phyloP scores from a whole-genome alignment of 2,113 vertebrate genomes.

The Puma concolor region DNA sequence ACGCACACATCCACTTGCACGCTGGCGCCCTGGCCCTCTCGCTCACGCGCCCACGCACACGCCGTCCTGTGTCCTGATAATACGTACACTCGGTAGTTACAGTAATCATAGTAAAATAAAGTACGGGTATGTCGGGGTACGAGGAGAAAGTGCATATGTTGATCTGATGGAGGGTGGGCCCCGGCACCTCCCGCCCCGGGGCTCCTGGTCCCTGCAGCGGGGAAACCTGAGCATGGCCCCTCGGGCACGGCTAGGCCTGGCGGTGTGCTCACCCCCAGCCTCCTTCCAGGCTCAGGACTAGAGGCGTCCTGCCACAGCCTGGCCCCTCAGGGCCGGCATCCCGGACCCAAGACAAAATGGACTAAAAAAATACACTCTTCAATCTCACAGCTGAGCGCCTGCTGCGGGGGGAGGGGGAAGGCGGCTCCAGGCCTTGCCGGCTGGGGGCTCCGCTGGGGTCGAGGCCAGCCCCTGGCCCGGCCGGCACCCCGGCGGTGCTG shows the following conservation, averaged over 20 bases:
- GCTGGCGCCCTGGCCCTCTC: neutral
- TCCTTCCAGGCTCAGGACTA: neutral
- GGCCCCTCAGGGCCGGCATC: neutral
- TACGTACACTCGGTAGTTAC: neutral
- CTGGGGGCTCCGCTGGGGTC: neutral
- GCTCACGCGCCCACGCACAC: neutral
- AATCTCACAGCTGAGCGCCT: constrained; percentile 51
- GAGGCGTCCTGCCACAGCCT: neutral
- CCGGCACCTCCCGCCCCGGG: neutral
- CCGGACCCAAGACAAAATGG: constrained; percentile 78
- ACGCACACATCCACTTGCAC: neutral
- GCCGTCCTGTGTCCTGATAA: neutral
- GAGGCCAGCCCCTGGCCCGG: neutral
- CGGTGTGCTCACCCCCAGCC: neutral
- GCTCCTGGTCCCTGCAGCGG: neutral
- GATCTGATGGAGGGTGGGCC: neutral
- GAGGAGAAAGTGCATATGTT: constrained; percentile 74
- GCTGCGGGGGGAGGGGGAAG: neutral
- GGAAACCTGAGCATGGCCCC: neutral
- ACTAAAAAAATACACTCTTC: constrained; percentile 89
- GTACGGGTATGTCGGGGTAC: constrained; percentile 32
- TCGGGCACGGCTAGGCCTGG: neutral
- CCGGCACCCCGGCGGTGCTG: neutral
- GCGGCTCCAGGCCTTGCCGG: neutral
- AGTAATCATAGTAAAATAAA: constrained; percentile 57